A percentile compares a stretch with the other conserved stretches of the same genome.
Conservation (phyloP, 2,888 invertebrate genomes). For the Allophyes oxyacanthae region DNA sequence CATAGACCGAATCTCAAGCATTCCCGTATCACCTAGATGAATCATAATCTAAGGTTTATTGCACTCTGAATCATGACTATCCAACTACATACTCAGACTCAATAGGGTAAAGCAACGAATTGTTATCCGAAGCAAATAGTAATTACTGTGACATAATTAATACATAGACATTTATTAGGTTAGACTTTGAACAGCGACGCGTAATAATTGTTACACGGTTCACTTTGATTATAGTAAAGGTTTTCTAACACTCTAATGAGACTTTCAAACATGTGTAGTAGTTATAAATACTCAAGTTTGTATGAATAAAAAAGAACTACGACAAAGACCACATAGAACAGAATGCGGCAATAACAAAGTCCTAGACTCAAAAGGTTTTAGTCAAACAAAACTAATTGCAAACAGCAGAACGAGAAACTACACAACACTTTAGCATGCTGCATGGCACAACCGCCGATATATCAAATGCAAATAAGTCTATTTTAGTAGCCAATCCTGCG, state of each 20-base stretch:
- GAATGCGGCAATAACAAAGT: neutral
- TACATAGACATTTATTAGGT: constrained; percentile 28
- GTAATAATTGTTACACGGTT: constrained; percentile 39
- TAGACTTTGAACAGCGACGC: constrained; percentile 34
- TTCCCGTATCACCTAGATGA: constrained; percentile 61
- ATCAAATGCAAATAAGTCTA: constrained; percentile 48
- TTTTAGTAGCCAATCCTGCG: constrained; percentile 27
- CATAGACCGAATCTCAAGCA: constrained; percentile 33
- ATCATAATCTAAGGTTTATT: constrained; percentile 76
- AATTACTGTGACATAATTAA: constrained; percentile 56
- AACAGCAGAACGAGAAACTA: constrained; percentile 10
- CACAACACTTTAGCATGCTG: constrained; percentile 16
- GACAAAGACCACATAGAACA: neutral
- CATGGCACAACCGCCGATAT: constrained; percentile 11
- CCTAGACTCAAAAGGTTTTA: constrained; percentile 13
- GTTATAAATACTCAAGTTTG: too few relatives aligned
- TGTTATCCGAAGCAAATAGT: constrained; percentile 48
- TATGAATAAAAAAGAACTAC: neutral
- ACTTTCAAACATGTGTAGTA: too few relatives aligned
- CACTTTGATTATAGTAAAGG: constrained; percentile 5
- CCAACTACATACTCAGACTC: constrained; percentile 48
- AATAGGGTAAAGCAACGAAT: constrained; percentile 44
- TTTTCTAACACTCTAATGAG: constrained; percentile 2
- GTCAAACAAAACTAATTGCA: constrained; percentile 20
- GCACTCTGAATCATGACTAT: constrained; percentile 74